Percentiles rank a stretch among this genome's conserved stretches.
phyloP scores from a whole-genome alignment of 2,113 vertebrate species.

The Redunca redunca region DNA sequence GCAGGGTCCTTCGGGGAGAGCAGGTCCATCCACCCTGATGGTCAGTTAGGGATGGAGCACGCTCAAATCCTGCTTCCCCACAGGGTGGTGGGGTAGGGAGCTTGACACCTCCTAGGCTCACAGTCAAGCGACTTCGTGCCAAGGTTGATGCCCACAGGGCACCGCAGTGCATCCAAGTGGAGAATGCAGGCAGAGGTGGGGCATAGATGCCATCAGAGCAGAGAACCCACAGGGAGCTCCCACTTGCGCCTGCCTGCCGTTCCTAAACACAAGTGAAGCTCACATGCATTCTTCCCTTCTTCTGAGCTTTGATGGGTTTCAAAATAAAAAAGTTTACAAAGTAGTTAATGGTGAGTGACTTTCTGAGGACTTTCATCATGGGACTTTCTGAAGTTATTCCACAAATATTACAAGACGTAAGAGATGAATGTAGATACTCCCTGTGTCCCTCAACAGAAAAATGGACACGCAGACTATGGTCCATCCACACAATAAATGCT shows the following conservation, averaged over 20 bases:
- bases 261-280: not conserved
- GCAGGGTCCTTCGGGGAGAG: accelerated
- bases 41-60: not conserved
- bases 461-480: not conserved
- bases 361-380: not conserved
- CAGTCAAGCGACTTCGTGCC: not conserved
- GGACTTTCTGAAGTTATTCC: not conserved
- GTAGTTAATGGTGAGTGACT: not conserved
- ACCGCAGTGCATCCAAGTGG: not conserved
- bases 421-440: not conserved
- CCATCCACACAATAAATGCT: not conserved
- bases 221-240: not conserved
- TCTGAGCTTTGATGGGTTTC: not conserved
- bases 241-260: accelerated
- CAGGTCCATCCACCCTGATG: not conserved
- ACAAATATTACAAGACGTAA: not conserved
- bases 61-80: not conserved
- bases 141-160: not conserved
- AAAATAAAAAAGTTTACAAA: not conserved
- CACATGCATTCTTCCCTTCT: not conserved
- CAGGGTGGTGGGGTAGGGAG: not conserved
- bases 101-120: not conserved
- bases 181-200: not conserved
- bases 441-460: not conserved
- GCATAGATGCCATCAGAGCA: not conserved